Evolutionary conservation across 1,140 invertebrate genomes (phyloP).

Genomic region (Rhysida immarginata): DNA sequence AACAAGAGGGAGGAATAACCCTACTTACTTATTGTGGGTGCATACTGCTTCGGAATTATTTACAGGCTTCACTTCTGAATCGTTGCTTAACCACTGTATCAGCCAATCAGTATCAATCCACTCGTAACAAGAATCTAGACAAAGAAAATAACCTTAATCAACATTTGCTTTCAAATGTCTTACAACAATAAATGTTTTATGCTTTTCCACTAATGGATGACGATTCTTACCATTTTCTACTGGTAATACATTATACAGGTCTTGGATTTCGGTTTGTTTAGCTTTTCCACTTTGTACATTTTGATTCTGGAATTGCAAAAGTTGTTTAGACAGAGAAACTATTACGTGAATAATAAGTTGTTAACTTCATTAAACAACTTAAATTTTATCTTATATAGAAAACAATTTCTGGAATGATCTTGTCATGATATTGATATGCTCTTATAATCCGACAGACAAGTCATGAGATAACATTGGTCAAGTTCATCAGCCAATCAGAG

Average conservation of each 20-base stretch:
- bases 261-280: conserved; percentile 21
- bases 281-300: conserved; percentile 33
- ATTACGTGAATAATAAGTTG: no score
- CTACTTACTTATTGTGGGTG: conserved; percentile 32
- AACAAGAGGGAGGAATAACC: no score
- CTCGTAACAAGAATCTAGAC: conserved; percentile 25
- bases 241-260: conserved; percentile 17
- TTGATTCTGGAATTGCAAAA: conserved; percentile 26
- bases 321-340: no score
- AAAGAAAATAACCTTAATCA: not conserved
- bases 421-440: no score
- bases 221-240: not conserved
- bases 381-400: no score
- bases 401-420: no score
- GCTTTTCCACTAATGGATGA: not conserved
- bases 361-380: no score
- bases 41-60: conserved; percentile 35
- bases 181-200: not conserved
- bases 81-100: conserved; percentile 28
- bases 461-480: no score
- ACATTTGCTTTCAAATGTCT: not conserved
- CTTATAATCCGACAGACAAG: no score
- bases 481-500: no score
- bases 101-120: conserved; percentile 39
- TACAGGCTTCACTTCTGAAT: conserved; percentile 28